Percentiles rank a stretch among this genome's conserved stretches.
These are phyloP conservation scores for Catocala sponsa DNA, from an alignment of 2,888 invertebrate genomes.

Conservation along the genomic window DNA sequence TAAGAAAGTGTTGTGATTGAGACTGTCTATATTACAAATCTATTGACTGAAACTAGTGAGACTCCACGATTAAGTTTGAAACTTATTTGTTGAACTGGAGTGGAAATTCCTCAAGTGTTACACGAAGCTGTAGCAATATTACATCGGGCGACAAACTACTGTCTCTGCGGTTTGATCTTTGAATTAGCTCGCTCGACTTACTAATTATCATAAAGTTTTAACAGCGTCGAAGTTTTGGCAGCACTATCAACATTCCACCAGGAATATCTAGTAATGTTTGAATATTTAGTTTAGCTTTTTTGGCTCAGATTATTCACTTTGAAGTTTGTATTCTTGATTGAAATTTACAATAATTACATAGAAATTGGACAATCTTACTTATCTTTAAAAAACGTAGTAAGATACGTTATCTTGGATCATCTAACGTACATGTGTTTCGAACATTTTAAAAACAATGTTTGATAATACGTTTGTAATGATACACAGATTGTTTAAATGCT, in stretches of 20 bases:
- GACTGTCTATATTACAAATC: constrained; percentile 23
- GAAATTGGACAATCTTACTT: too few species aligned
- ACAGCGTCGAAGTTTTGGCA: constrained; percentile 71
- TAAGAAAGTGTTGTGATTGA: constrained; percentile 26
- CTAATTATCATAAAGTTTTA: constrained; percentile 80
- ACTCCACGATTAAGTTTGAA: constrained; percentile 53
- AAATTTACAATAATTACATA: too few species aligned
- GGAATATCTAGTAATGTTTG: constrained; percentile 65
- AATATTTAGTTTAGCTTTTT: constrained; percentile 65
- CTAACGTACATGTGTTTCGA: too few species aligned
- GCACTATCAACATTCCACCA: constrained; percentile 68
- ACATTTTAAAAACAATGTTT: too few species aligned
- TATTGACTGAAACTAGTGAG: constrained; percentile 44
- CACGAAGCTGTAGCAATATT: constrained; percentile 45
- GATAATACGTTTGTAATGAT: too few species aligned
- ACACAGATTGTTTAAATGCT: too few species aligned
- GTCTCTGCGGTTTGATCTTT: constrained; percentile 70
- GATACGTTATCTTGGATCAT: too few species aligned
- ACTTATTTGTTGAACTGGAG: constrained; percentile 55
- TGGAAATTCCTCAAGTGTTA: constrained; percentile 42
- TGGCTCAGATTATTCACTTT: constrained; percentile 6
- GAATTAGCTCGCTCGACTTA: constrained; percentile 73
- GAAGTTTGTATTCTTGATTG: too few species aligned
- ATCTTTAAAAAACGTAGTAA: too few species aligned
- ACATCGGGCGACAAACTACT: constrained; percentile 61